Evolutionary conservation across 1,140 invertebrate species (phyloP).

Genomic region (Gryon sp.): DNA sequence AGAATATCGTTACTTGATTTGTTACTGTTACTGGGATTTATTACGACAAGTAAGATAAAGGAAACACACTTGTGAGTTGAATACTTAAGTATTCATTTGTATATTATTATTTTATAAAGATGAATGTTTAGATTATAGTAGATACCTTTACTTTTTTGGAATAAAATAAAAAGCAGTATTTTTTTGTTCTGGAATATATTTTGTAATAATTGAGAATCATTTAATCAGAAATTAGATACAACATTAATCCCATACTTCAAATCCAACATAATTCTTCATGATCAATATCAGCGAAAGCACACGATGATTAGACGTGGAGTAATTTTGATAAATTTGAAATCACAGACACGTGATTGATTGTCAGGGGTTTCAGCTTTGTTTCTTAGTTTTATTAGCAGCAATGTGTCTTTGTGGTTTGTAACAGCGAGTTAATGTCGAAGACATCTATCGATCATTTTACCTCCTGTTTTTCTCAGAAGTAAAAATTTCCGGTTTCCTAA

Average conservation of each 20-base stretch:
- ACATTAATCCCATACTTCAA: too few relatives aligned
- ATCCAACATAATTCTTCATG: slow-evolving; percentile 5
- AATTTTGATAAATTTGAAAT: slow-evolving; percentile 47
- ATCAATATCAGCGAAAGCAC: slow-evolving; percentile 8
- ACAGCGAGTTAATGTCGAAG: slow-evolving; percentile 58
- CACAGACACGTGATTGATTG: slow-evolving; percentile 36
- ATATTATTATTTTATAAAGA: too few relatives aligned
- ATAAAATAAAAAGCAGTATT: too few relatives aligned
- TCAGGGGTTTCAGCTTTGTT: slow-evolving; percentile 21
- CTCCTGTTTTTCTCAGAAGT: slow-evolving; percentile 70
- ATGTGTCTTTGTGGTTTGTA: slow-evolving; percentile 43
- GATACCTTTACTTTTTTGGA: too few relatives aligned
- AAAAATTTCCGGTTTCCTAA: slow-evolving; percentile 79
- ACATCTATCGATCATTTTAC: slow-evolving; percentile 74
- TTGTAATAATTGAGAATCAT: not conserved
- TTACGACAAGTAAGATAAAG: slow-evolving; percentile 33
- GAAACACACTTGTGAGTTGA: slow-evolving; percentile 10
- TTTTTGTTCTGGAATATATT: too few relatives aligned
- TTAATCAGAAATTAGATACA: too few relatives aligned
- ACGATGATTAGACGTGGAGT: slow-evolving; percentile 9
- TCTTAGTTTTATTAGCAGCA: slow-evolving; percentile 41
- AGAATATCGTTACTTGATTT: slow-evolving; percentile 47
- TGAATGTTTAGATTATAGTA: too few relatives aligned
- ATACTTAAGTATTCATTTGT: too few relatives aligned
- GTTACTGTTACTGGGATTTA: slow-evolving; percentile 27